Evolutionary conservation across 2,888 invertebrate species (phyloP).

Genomic region (Drosophila ezoana): DNA sequence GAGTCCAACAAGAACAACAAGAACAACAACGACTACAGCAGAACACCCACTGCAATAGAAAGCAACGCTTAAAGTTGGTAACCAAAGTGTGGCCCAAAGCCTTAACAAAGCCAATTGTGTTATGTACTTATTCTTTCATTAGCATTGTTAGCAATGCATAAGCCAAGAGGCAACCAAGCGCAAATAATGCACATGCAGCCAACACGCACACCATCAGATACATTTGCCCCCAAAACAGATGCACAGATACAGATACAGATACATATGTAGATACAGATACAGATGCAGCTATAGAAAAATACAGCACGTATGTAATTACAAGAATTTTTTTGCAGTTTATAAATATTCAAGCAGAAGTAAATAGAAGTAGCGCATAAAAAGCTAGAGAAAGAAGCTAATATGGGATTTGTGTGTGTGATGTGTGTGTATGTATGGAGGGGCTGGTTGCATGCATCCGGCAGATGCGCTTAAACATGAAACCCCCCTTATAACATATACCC

Average conservation of each 20-base stretch:
- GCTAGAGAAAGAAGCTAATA: slow-evolving; percentile 35
- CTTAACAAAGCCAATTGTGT: slow-evolving; percentile 24
- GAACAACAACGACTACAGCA: slow-evolving; percentile 3
- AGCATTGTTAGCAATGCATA: slow-evolving; percentile 33
- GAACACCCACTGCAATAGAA: slow-evolving; percentile 43
- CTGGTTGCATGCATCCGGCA: slow-evolving; percentile 47
- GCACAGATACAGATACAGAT: slow-evolving; percentile 25
- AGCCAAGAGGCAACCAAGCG: slow-evolving; percentile 60
- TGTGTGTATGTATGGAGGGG: slow-evolving; percentile 5
- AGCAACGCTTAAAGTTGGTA: slow-evolving; percentile 40
- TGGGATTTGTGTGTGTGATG: slow-evolving; percentile 4
- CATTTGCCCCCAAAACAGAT: slow-evolving; percentile 32
- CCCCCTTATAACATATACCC: slow-evolving; percentile 4
- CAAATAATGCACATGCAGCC: slow-evolving; percentile 65
- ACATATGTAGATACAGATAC: slow-evolving; percentile 14
- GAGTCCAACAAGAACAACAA: neutral
- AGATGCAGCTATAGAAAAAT: slow-evolving; percentile 13
- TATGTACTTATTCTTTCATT: slow-evolving; percentile 39
- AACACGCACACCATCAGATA: slow-evolving; percentile 38
- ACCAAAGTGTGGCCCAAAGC: slow-evolving; percentile 28
- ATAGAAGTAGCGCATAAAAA: slow-evolving; percentile 35
- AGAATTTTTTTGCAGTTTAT: slow-evolving; percentile 59
- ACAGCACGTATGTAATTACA: slow-evolving; percentile 62
- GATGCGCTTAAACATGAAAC: slow-evolving; percentile 52
- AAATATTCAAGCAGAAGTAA: slow-evolving; percentile 63